These are phyloP conservation scores for Oryctolagus cuniculus DNA, from an alignment of 2,113 vertebrate genomes.

Conservation along the genomic window DNA sequence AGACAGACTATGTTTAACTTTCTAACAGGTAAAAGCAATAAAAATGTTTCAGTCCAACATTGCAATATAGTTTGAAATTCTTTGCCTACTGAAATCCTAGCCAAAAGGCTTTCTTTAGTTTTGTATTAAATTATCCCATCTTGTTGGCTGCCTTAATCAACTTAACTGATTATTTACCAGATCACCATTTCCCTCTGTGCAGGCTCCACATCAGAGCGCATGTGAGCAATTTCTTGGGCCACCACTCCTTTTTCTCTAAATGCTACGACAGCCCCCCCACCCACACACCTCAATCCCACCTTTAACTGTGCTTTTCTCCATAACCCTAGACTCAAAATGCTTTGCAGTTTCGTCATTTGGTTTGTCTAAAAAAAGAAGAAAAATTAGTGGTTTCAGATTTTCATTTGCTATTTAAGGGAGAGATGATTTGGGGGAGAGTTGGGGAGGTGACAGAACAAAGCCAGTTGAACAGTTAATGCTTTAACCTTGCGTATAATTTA, in stretches of 20 bases:
- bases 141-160: slow-evolving; percentile 60
- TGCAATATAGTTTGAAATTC: slow-evolving; percentile 54
- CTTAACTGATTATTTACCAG: slow-evolving; percentile 56
- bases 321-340: not conserved
- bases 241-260: not conserved
- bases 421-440: slow-evolving; percentile 56
- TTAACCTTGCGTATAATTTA: slow-evolving; percentile 98
- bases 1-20: slow-evolving; percentile 6
- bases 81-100: slow-evolving; percentile 62
- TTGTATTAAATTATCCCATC: slow-evolving; percentile 56
- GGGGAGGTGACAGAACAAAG: slow-evolving; percentile 83
- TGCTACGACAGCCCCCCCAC: not conserved
- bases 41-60: not conserved
- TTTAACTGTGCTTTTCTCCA: not conserved
- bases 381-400: slow-evolving; percentile 22
- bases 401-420: slow-evolving; percentile 45
- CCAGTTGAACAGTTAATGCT: slow-evolving; percentile 91
- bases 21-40: slow-evolving; percentile 44
- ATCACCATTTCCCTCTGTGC: not conserved
- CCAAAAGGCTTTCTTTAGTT: slow-evolving; percentile 55
- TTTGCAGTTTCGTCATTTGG: slow-evolving; percentile 18
- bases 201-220: not conserved
- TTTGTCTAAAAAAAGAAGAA: slow-evolving; percentile 59
- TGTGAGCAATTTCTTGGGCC: not conserved
- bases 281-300: slow-evolving; percentile 35